These are phyloP conservation scores for Penaeus japonicus DNA, from an alignment of 1,140 invertebrate genomes.

Conservation along the genomic window DNA sequence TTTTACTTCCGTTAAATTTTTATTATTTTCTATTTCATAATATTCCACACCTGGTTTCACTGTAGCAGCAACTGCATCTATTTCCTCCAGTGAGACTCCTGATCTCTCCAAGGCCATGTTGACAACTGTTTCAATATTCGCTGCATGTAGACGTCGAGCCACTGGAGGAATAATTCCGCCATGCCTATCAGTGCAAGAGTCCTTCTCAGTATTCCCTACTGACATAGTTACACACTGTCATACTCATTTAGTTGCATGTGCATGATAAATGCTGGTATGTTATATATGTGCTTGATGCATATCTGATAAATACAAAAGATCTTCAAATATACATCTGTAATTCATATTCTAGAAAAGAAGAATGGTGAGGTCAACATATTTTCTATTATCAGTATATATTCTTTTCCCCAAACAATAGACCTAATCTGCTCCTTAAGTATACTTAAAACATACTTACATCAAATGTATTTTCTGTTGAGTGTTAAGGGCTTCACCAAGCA, in stretches of 20 bases:
- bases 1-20: neutral
- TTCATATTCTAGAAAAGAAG: conserved; percentile 17
- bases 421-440: neutral
- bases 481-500: conserved; percentile 80
- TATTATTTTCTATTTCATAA: neutral
- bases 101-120: conserved; percentile 74
- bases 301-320: neutral
- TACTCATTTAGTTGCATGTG: neutral
- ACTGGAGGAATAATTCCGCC: conserved; percentile 91
- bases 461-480: conserved; percentile 81
- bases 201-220: neutral
- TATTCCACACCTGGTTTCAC: conserved; percentile 76
- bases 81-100: conserved; percentile 73
- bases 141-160: conserved; percentile 81
- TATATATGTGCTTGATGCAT: neutral
- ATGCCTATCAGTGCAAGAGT: conserved; percentile 69
- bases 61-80: conserved; percentile 92
- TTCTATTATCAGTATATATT: conserved; percentile 28
- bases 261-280: neutral
- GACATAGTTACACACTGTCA: neutral
- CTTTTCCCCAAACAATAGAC: neutral
- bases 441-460: conserved; percentile 67
- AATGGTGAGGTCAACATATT: conserved; percentile 63
- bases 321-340: neutral
- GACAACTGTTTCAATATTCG: conserved; percentile 81